These are phyloP conservation scores for Menura novaehollandiae DNA, from an alignment of 2,113 vertebrate species.

Conservation along the genomic window DNA sequence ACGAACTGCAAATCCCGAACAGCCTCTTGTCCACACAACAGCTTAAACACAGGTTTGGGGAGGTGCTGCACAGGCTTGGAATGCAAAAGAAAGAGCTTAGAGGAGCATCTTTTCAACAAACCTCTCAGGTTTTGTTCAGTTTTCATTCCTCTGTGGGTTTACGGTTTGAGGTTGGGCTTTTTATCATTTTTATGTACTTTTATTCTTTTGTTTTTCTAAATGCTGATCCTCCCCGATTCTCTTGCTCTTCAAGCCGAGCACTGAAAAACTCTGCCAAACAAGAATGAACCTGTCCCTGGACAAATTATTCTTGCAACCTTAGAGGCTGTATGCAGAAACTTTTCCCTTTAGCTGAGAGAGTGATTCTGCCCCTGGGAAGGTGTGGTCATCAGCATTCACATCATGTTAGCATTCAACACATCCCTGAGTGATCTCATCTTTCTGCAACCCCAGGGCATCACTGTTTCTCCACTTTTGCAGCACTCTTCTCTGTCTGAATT, in stretches of 20 bases:
- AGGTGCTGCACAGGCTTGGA: not conserved
- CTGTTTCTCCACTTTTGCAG: not conserved
- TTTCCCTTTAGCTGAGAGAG: not conserved
- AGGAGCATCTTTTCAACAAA: not conserved
- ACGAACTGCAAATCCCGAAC: not conserved
- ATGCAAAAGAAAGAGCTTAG: not conserved
- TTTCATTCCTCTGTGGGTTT: not conserved
- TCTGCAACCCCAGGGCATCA: not conserved
- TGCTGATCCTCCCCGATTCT: not conserved
- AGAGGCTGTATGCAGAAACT: not conserved
- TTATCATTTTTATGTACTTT: not conserved
- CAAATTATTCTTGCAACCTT: conserved; percentile 15
- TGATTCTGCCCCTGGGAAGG: conserved; percentile 38
- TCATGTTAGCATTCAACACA: conserved; percentile 13
- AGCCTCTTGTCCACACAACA: not conserved
- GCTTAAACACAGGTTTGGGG: not conserved
- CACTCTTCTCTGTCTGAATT: not conserved
- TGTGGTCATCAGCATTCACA: conserved; percentile 23
- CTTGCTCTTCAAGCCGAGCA: not conserved
- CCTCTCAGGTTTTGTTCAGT: not conserved
- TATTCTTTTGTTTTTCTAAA: not conserved
- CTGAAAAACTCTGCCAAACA: not conserved
- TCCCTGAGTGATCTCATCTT: conserved; percentile 18
- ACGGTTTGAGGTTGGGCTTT: not conserved
- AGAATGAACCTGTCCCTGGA: not conserved